A percentile compares a stretch with the other conserved stretches of the same genome.
phyloP scores from a whole-genome alignment of 2,888 invertebrate species.

The Amorpha juglandis region DNA sequence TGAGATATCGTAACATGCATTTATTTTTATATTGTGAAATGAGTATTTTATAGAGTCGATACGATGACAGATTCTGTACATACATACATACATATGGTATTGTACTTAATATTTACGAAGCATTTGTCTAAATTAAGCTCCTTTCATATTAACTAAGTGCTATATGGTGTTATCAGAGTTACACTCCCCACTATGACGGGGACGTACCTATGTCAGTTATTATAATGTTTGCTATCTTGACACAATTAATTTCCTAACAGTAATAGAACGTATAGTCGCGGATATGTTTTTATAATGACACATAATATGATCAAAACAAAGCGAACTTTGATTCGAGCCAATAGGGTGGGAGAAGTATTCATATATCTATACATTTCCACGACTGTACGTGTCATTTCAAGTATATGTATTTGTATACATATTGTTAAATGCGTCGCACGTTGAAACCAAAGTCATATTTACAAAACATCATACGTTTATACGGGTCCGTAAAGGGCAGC shows the following conservation, averaged over 20 bases:
- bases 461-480: conserved; percentile 26
- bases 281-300: background rate
- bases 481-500: conserved; percentile 28
- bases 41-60: background rate
- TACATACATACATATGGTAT: conserved; percentile 29
- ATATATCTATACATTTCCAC: background rate
- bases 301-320: background rate
- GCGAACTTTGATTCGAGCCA: background rate
- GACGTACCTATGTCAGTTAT: background rate
- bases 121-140: conserved; percentile 59
- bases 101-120: conserved; percentile 49
- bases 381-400: background rate
- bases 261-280: background rate
- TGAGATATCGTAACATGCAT: conserved; percentile 9
- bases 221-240: background rate
- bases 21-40: conserved; percentile 12
- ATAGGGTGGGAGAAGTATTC: background rate
- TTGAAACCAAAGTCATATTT: conserved; percentile 37
- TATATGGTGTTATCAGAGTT: conserved; percentile 28
- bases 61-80: conserved; percentile 1
- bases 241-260: background rate
- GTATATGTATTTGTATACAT: background rate
- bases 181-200: background rate
- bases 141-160: conserved; percentile 52
- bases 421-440: background rate